phyloP scores from a whole-genome alignment of 2,888 invertebrate genomes.

The Nysson spinosus region DNA sequence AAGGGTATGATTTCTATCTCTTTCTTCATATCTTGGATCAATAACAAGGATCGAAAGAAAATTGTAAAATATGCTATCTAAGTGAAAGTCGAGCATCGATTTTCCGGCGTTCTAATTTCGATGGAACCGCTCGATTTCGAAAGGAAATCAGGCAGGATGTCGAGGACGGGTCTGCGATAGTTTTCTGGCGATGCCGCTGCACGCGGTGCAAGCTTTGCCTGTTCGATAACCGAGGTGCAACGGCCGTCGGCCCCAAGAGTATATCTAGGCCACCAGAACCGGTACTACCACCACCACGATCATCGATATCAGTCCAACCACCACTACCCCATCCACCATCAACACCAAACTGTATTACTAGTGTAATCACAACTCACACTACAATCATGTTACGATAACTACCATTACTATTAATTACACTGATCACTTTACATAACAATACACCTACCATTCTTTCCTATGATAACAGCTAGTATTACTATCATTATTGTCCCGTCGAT shows the following conservation, averaged over 20 bases:
- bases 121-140: conserved; percentile 9
- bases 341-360: conserved; percentile 37
- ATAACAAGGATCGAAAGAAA: too few species aligned
- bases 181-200: conserved; percentile 57
- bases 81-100: neutral
- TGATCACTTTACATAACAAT: too few species aligned
- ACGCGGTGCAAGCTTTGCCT: conserved; percentile 63
- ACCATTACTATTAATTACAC: neutral
- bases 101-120: conserved; percentile 1
- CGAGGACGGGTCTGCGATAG: conserved; percentile 35
- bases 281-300: conserved; percentile 38
- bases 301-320: conserved; percentile 20
- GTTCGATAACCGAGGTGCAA: conserved; percentile 73
- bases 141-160: conserved; percentile 26
- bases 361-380: neutral
- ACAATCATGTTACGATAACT: conserved; percentile 19
- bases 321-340: conserved; percentile 26
- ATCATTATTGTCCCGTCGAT: too few species aligned
- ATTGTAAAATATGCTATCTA: too few species aligned
- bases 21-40: too few species aligned
- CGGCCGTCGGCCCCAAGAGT: conserved; percentile 71
- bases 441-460: too few species aligned
- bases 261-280: conserved; percentile 71
- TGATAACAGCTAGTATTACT: too few species aligned
- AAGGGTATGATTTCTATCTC: too few species aligned